phyloP scores from a whole-genome alignment of 1,140 invertebrate species.

The Drosophila pseudoobscura region DNA sequence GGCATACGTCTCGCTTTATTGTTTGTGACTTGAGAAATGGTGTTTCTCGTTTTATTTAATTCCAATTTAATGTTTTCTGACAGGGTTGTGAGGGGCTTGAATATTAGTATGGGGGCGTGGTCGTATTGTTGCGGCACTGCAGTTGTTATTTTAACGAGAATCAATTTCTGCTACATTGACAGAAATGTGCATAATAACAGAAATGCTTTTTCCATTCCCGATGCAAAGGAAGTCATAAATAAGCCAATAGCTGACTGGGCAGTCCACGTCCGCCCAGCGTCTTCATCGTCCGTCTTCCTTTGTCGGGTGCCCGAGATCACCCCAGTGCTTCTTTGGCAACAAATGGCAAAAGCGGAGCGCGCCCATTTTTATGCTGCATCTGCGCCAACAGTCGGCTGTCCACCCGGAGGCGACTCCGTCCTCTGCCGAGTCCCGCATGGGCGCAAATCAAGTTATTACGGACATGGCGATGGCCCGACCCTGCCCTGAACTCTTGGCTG shows the following conservation, averaged over 20 bases:
- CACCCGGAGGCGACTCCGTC: slow-evolving; percentile 8
- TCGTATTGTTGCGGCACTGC: slow-evolving; percentile 25
- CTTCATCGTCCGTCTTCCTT: slow-evolving; percentile 40
- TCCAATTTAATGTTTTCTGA: slow-evolving; percentile 9
- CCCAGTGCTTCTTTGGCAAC: slow-evolving; percentile 10
- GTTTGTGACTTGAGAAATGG: background rate
- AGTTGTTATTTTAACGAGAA: slow-evolving; percentile 72
- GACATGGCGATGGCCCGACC: slow-evolving; percentile 22
- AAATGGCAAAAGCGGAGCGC: slow-evolving; percentile 35
- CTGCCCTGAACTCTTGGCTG: slow-evolving; percentile 27
- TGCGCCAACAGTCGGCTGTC: slow-evolving; percentile 33
- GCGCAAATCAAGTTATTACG: slow-evolving; percentile 78
- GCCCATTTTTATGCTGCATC: slow-evolving; percentile 60
- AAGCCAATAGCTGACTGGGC: slow-evolving; percentile 70
- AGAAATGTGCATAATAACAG: slow-evolving; percentile 66
- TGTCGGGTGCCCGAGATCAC: slow-evolving; percentile 24
- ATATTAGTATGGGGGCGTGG: slow-evolving; percentile 40
- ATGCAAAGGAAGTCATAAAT: slow-evolving; percentile 78
- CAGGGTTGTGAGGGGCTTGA: background rate
- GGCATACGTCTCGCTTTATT: slow-evolving; percentile 1
- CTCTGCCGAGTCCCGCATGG: slow-evolving; percentile 51
- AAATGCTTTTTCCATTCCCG: slow-evolving; percentile 61
- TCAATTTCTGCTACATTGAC: slow-evolving; percentile 75
- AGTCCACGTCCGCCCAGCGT: slow-evolving; percentile 43
- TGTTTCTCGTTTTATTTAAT: background rate